These are phyloP conservation scores for Anabas testudineus DNA, from an alignment of 2,797 vertebrate species.

Conservation along the genomic window DNA sequence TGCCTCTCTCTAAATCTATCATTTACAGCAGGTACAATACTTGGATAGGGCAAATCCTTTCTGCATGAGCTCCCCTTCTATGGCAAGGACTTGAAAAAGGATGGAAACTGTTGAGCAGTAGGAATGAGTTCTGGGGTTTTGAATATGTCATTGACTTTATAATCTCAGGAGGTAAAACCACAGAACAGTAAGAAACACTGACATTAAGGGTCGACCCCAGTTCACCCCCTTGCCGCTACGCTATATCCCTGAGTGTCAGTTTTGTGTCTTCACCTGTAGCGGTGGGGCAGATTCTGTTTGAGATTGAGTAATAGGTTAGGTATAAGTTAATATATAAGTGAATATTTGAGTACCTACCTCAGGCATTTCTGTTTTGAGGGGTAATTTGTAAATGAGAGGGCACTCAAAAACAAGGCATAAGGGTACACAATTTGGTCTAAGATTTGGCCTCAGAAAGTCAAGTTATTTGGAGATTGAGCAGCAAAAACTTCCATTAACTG, in stretches of 20 bases:
- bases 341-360: too few species aligned
- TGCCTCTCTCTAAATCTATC: constrained; percentile 81
- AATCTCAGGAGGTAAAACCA: constrained; percentile 64
- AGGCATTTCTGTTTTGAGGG: too few species aligned
- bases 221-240: not conserved
- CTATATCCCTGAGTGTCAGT: not conserved
- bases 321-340: too few species aligned
- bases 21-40: constrained; percentile 84
- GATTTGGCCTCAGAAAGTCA: constrained; percentile 5
- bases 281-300: not conserved
- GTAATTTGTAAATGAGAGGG: too few species aligned
- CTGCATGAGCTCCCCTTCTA: constrained; percentile 80
- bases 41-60: constrained; percentile 82
- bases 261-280: not conserved
- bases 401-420: too few species aligned
- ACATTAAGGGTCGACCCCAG: constrained; percentile 47
- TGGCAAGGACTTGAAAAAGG: constrained; percentile 74
- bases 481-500: constrained; percentile 51
- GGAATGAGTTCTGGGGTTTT: constrained; percentile 76
- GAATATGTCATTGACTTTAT: constrained; percentile 76
- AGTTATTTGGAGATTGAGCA: constrained; percentile 52
- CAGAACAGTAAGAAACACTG: constrained; percentile 45
- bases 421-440: too few species aligned
- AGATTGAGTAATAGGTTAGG: not conserved
- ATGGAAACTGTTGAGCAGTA: constrained; percentile 71